Evolutionary conservation across 2,797 vertebrate species (phyloP), one percentile per base, ranked within the genome.

Genomic region (Chloroceryle amazona): DNA sequence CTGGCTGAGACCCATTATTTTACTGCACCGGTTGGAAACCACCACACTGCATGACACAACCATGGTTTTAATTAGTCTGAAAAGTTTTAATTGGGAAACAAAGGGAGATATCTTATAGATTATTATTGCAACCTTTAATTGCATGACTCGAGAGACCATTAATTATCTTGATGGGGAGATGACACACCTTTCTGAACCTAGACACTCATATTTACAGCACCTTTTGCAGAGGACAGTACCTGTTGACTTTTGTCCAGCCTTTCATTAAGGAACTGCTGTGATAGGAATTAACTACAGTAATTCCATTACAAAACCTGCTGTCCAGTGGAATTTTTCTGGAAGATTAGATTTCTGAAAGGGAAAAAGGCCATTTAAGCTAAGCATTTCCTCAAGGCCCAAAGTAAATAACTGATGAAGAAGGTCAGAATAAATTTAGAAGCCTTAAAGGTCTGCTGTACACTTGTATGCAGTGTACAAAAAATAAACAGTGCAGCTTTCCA

Each of bases 241-340:
- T 98, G 97, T 98, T 97, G 94, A 96, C 92, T 96, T 91, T 85
- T 44, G 92, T 95, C 94, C 82, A 87, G 89, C 68, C 94, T 94
- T 98, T 97, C 97, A 98, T 98, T 98, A 98, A 96, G 94, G 96
- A 96, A 97, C 96, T 94, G 96, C 95, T 94, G 96, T 97, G 97
- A 92, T 93, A 96, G 95, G 93, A 96, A 95, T 97, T 97, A 96
- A 94, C 84, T 96, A 97, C 86, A 87, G 72, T 96, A 96, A 95
- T 96, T 97, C 97, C 95, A 97, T 98, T 97, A 98, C 90, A 96
- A 95, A 97, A 95, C 95, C 95, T 94, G 93, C 94, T 91, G 96
- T 96, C 96, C 95, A 94, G 96, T 92, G 96, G 95, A 97, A 96
- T 97, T 97, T 96, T 97, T 97, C 94, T 96, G 93, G 96, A 97